Evolutionary conservation across 2,888 invertebrate genomes (phyloP), one percentile per base, ranked within the genome.

Genomic region (Drosophila meridionalis): DNA sequence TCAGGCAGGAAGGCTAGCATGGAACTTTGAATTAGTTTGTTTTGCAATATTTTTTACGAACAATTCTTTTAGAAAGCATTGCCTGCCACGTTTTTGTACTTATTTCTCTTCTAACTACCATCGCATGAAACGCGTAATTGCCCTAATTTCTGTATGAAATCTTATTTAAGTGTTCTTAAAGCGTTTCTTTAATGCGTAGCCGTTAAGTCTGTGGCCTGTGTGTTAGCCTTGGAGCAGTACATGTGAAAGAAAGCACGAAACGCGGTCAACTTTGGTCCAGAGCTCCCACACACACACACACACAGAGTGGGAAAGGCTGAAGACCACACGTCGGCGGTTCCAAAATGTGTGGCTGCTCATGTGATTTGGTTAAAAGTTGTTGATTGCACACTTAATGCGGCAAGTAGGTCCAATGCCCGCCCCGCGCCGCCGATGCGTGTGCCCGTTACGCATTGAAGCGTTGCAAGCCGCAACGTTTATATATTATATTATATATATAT

Each of bases 331-430:
- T 50, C 40, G 52, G 43, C 34, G 53, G 52, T 55, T 28, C 43
- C 53, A 42, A 60, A 59, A 70, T 45, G 48, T 56, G 65, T 53
- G 68, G 59, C 57, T 65, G 62, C 56, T 63, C 57, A 40, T 76
- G 78, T 78, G 76, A 78, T 80, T 80, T 78, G 78, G 58, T 60
- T 73, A 70, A 78, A 78, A 89, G 65, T 86, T 79, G 64, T 81
- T 79, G 84, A 81, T 84, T 81, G 76, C 89, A 68, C 87, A 78
- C 89, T 87, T 81, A 89, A 83, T 79, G 89, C 55, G 76, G 65
- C 67, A 68, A 50, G 48, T 53, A 36, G 32, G 32, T 20, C 12
- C 28, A 36, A 7, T 52, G 20, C 30, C 40, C 6, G 56, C 40
- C 11, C 20, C 40, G n/a, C 38, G 12, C 28, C 34, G 42, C 62